These are phyloP conservation scores for Epizoanthus ramosus DNA, from an alignment of 92 coral and sea anemone species.

Conservation along the genomic window DNA sequence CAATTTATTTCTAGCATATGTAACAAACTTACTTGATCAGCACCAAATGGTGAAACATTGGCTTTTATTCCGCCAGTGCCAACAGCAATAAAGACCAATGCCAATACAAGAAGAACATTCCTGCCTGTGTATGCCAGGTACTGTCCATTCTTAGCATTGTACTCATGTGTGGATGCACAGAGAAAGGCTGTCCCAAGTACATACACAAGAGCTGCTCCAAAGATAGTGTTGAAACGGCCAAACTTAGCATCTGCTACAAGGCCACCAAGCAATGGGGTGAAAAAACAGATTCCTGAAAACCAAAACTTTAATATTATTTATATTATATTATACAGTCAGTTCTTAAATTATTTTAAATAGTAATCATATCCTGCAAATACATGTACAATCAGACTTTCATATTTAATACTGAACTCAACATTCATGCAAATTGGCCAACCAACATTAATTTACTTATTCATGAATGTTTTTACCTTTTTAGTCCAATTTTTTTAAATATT, in stretches of 20 bases:
- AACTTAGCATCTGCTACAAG: constrained; percentile 80
- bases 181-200: constrained; percentile 68
- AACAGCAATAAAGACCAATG: constrained; percentile 71
- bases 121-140: constrained; percentile 5
- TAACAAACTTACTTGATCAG: constrained; percentile 81
- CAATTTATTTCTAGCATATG: neutral
- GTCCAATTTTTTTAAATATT: too few species aligned
- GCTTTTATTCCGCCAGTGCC: constrained; percentile 98
- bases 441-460: too few species aligned
- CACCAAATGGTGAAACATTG: constrained; percentile 96
- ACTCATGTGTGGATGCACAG: constrained; percentile 29
- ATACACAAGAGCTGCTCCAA: constrained; percentile 71
- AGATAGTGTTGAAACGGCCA: constrained; percentile 82
- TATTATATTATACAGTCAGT: too few species aligned
- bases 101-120: constrained; percentile 42
- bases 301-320: neutral
- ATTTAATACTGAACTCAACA: too few species aligned
- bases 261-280: constrained; percentile 84
- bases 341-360: too few species aligned
- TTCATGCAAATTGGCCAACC: too few species aligned
- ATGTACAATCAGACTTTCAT: too few species aligned
- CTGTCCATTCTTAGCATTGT: neutral
- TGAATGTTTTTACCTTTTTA: too few species aligned
- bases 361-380: too few species aligned
- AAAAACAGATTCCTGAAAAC: constrained; percentile 75